Evolutionary conservation across 2,888 invertebrate genomes (phyloP).

Genomic region (Ophioninae sp.): DNA sequence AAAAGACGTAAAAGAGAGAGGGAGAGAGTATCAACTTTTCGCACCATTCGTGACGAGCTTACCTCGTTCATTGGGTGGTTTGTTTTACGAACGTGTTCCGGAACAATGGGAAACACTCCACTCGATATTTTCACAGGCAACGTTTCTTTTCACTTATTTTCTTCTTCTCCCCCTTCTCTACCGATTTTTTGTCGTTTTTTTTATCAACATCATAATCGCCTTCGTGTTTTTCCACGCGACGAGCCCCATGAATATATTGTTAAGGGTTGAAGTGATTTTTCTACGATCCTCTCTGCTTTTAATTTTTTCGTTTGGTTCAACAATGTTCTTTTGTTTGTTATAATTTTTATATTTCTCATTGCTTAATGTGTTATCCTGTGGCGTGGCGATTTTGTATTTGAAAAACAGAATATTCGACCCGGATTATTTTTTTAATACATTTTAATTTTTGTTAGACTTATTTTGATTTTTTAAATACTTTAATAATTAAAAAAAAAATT

Average conservation of each 20-base stretch:
- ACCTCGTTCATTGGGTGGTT: slow-evolving; percentile 62
- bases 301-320: not conserved
- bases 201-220: slow-evolving; percentile 13
- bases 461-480: too few species aligned
- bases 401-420: slow-evolving; percentile 69
- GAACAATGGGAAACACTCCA: slow-evolving; percentile 56
- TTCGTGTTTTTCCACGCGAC: not conserved
- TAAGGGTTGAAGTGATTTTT: slow-evolving; percentile 2
- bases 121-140: slow-evolving; percentile 49
- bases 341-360: slow-evolving; percentile 8
- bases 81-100: slow-evolving; percentile 59
- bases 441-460: too few species aligned
- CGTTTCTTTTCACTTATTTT: slow-evolving; percentile 23
- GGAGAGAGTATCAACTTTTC: slow-evolving; percentile 61
- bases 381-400: slow-evolving; percentile 68
- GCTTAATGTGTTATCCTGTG: slow-evolving; percentile 1
- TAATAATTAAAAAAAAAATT: too few species aligned
- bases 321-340: slow-evolving; percentile 12
- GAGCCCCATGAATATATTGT: slow-evolving; percentile 43
- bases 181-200: slow-evolving; percentile 34
- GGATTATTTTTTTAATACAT: slow-evolving; percentile 45
- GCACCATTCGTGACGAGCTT: slow-evolving; percentile 59
- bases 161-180: not conserved
- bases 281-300: not conserved
- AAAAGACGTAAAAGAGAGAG: not conserved